Evolutionary conservation across 2,888 invertebrate species (phyloP), one percentile per base, ranked within the genome.

Genomic region (Chloroclystis v-ata): DNA sequence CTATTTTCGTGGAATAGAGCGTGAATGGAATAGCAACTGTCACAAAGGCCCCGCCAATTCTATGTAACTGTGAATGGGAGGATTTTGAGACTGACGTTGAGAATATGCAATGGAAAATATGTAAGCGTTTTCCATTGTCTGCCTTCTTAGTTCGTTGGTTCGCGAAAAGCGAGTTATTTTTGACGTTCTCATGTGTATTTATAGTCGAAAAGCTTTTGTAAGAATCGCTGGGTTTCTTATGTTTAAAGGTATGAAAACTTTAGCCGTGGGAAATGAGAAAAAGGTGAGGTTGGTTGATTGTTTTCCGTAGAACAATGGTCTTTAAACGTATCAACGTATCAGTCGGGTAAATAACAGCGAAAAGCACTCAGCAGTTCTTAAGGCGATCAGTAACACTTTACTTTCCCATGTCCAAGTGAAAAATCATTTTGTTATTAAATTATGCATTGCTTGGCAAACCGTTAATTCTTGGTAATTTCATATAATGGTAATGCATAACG

Each of bases 1-100:
- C 55, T 57, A 61, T 61, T 60, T 55, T 60, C 47, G 56, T 51
- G 35, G 44, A 56, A 57, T 62, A 54, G 54, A 45, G 58, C 64
- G 61, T 64, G 65, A 69, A 74, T 63, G 55, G 63, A 55, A 59
- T 58, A 53, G 61, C 65, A 64, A 61, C 60, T 70, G 68, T 68
- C 66, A 74, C 70, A 69, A 73, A 69, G 65, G 56, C 56, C 61
- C 44, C 49, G 54, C 54, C 48, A 51, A 51, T 58, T 56, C 60
- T 55, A 54, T 53, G 51, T 56, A 49, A 54, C 52, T 54, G 56
- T 60, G 57, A 63, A 65, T 58, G 49, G 47, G 41, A 43, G 57
- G 52, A 57, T 54, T 61, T 54, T 50, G 47, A 40, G 51, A 51
- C 57, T 60, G 52, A 47, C 45, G 25, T 24, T 37, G 26, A 29